Evolutionary conservation across 2,113 vertebrate species (phyloP).

Genomic region (Spea multiplicata): DNA sequence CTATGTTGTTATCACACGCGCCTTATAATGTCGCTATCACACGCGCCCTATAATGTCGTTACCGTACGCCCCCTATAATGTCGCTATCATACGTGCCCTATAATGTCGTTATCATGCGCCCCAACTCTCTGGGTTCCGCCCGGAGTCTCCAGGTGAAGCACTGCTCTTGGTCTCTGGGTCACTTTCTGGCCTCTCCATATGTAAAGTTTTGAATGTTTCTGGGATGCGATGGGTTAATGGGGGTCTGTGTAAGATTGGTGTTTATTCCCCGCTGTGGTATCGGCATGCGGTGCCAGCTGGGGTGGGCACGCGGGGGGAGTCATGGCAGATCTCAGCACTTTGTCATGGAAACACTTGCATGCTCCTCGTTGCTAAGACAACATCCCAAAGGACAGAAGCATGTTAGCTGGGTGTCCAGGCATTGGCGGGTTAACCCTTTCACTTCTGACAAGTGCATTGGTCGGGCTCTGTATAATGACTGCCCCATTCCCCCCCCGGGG

Average conservation of each 20-base stretch:
- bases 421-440: constrained; percentile 17
- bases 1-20: too few relatives aligned
- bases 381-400: background rate
- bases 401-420: background rate
- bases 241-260: background rate
- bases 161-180: too few relatives aligned
- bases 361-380: background rate
- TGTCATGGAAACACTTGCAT: background rate
- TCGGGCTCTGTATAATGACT: too few relatives aligned
- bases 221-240: background rate
- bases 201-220: too few relatives aligned
- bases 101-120: too few relatives aligned
- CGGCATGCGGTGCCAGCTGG: background rate
- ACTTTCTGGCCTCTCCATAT: too few relatives aligned
- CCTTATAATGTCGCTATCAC: too few relatives aligned
- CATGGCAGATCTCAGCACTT: background rate
- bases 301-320: background rate
- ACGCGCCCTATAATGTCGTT: too few relatives aligned
- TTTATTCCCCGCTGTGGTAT: background rate
- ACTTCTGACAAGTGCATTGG: background rate
- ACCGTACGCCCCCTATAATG: too few relatives aligned
- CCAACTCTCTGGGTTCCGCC: too few relatives aligned
- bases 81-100: too few relatives aligned
- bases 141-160: too few relatives aligned
- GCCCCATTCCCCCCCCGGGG: background rate